phyloP scores from a whole-genome alignment of 2,113 vertebrate species.

The Thryonomys swinderianus region DNA sequence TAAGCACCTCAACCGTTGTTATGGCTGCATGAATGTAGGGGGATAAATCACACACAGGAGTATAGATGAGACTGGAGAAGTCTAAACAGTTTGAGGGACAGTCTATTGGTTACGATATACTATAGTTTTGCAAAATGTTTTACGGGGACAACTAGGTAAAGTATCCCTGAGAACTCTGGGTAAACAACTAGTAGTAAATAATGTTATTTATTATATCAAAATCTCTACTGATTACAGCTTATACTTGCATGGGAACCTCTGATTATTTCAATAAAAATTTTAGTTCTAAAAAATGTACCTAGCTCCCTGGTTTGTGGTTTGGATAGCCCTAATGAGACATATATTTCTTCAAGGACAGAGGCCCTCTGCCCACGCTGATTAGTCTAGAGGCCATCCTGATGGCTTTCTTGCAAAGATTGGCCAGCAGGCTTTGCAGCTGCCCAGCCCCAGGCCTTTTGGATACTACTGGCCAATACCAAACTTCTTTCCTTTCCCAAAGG shows the following conservation, averaged over 20 bases:
- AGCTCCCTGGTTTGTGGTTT: background rate
- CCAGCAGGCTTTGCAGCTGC: accelerated
- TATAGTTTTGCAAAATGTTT: background rate
- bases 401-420: background rate
- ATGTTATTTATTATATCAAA: background rate
- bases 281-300: background rate
- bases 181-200: background rate
- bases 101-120: background rate
- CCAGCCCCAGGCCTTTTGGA: accelerated
- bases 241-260: background rate
- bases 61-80: background rate
- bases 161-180: background rate
- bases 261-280: background rate
- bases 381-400: background rate
- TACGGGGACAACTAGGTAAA: background rate
- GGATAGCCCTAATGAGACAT: background rate
- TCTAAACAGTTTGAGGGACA: background rate
- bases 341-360: background rate
- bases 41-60: background rate
- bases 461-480: background rate
- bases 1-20: background rate
- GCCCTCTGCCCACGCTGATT: background rate
- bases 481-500: background rate
- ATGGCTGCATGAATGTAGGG: background rate
- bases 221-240: background rate